Evolutionary conservation across 2,113 vertebrate genomes (phyloP), one percentile per base, ranked within the genome.

Genomic region (Leptodactylus fuscus): DNA sequence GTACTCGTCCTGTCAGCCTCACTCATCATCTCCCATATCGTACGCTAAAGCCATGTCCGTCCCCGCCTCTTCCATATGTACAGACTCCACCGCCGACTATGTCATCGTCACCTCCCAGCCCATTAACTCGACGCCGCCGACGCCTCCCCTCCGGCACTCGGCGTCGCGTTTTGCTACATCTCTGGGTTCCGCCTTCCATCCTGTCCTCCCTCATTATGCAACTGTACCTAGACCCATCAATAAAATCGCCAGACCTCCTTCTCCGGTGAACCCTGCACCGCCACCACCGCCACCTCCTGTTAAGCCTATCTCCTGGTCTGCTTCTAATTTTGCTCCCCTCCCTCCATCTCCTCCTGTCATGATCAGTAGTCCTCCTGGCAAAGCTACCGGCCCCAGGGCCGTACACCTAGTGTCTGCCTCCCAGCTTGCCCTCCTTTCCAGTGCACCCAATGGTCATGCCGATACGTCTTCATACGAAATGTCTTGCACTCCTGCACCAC

Each of bases 111-210:
- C 93, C 34, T 92, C 95, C 88, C 92, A 95, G 85, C 92, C 94
- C 87, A 90, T 95, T 88, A 87, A 92, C 87, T 93, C 93, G 82
- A 93, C 97, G 20, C 97, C 98, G 87, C 98, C 98, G 10, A 97
- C 98, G 83, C 97, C 97, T 10, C 97, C 98, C 48, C 93, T 98
- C 82, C 95, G 97, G 81, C 97, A 99, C 92, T 95, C 97, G 0
- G 97, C 97, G 80, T 97, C 98, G 83, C 95, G 97, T 88, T 99
- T 99, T 86, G 97, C 98, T 92, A 97, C 97, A 69, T 99, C 97
- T 13, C 91, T 99, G 48, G 96, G 98, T 88, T 99, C 98, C 51
- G 98, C 98, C 93, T 99, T 99, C 92, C 98, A 99, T 91, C 97
- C 98, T 0, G 97, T 99, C 81, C 94, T 99, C 88, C 97, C 97